Base-by-base conservation (phyloP, 2,888 invertebrate genomes). In the Sturmia bella region DNA sequence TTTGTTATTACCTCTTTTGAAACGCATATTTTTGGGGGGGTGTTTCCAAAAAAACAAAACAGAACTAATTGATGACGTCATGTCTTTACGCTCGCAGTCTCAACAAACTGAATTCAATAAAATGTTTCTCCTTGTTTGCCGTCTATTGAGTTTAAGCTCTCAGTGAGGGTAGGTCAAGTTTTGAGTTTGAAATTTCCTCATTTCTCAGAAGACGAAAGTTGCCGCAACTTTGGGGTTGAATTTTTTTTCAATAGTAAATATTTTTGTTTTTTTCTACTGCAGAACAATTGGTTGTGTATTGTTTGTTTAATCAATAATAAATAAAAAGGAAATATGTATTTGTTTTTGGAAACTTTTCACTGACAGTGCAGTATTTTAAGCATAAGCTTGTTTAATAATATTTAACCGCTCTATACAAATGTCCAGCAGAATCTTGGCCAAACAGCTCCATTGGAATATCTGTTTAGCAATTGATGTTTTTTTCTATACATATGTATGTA, bases 121-220 rank as follows among this genome's bases (percentile, higher is more conserved):
- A 32, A 32, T 32, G 9, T 54, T 66, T 61, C 66, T 61, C 19
- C 45, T 76, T 32, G 17, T 69, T 70, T 17, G 15, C 7, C 7
- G 19, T 32, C 7, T 56, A 17, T 54, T 76, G 72, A 81, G 73
- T 54, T 50, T 63, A 24, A 37, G 37, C 69, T 69, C 64, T 45
- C 48, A 64, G 37, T 74, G 64, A 70, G 57, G 81, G 78, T 82
- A 82, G 81, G 81, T 82, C 81, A 82, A 52, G 81, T 73, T 66
- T 72, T 50, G 52, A 57, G 43, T 63, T 27, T 32, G 4, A 52
- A 39, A 5, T 57, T 52, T 7, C 21, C 21, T 45, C 43, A 39
- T 59, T 32, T 39, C 6, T 9, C 6, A 37, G 43, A 15, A 43
- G 19, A 39, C 37, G 4, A 17, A 27, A 17, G 5, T 4, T 15